These are phyloP conservation scores for Porphyrio hochstetteri DNA, from an alignment of 2,113 vertebrate species.

Conservation along the genomic window DNA sequence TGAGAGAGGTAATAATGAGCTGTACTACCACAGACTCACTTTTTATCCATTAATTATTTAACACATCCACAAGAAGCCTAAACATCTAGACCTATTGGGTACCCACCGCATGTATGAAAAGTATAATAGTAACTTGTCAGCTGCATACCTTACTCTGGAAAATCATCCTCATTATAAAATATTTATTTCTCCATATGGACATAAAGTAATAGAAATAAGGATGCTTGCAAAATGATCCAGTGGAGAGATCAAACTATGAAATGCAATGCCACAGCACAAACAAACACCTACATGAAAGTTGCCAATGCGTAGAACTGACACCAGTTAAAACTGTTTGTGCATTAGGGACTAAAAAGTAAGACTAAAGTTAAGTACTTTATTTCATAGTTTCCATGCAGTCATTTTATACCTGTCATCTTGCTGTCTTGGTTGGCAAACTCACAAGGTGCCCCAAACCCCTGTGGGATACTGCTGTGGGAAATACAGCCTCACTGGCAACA, in stretches of 20 bases:
- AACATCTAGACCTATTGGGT: background rate
- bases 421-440: constrained; percentile 21
- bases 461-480: constrained; percentile 43
- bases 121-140: constrained; percentile 5
- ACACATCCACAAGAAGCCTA: background rate
- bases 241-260: background rate
- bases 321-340: background rate
- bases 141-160: constrained; percentile 41
- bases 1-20: background rate
- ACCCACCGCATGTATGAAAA: background rate
- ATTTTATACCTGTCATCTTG: constrained; percentile 40
- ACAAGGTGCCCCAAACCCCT: constrained; percentile 57
- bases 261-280: background rate
- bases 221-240: background rate
- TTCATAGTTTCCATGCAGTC: constrained; percentile 52
- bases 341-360: background rate
- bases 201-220: constrained; percentile 16
- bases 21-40: background rate
- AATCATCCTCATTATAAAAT: constrained; percentile 51
- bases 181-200: constrained; percentile 34
- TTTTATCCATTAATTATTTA: constrained; percentile 57
- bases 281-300: background rate
- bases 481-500: constrained; percentile 66
- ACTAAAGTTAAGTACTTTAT: background rate
- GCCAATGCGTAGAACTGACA: background rate